Evolutionary conservation across 2,888 invertebrate species (phyloP), one percentile per base, ranked within the genome.

Genomic region (Drosophila leonis): DNA sequence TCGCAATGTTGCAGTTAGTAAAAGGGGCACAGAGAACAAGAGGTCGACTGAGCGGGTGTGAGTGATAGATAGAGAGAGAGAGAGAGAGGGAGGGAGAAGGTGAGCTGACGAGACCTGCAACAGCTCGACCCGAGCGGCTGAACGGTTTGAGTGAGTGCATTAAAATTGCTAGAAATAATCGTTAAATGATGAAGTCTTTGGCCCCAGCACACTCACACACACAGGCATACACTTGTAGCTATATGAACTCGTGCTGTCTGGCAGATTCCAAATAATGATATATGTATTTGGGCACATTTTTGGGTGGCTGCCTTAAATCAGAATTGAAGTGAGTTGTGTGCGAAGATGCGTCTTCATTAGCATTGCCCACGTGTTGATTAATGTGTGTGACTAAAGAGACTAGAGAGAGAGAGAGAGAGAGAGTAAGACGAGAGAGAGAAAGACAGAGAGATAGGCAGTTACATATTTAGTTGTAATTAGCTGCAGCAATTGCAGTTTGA

Each of bases 101-200:
- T 24, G 9, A 29, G 33, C 24, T 20, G 46, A 52, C 42, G 29
- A 52, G 35, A 35, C 12, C 13, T 35, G 35, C 24, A 24, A 24
- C 24, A 35, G 35, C 35, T 35, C 13, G 35, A 33, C 33, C 10
- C 24, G 41, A 41, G 20, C 18, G 35, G 60, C 24, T 46, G 35
- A 54, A n/a, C 27, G 29, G 33, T 60, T 60, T 67, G 67, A 80
- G 78, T 73, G 76, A 76, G 65, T 83, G 81, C 84, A 84, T 76
- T 87, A 84, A 87, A 87, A 84, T 84, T 82, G 83, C 88, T 85
- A 83, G 85, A 85, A 85, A 82, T 86, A 86, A 86, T 86, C 86
- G 86, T 80, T 83, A 88, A 85, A 86, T 88, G 83, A 86, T 86
- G 86, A 88, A 86, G 86, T 86, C 86, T 75, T 86, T 65, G 66